Percentiles rank a stretch among this genome's conserved stretches.
These are phyloP conservation scores for Chrysotoxum bicinctum DNA, from an alignment of 2,888 invertebrate species.

Conservation along the genomic window DNA sequence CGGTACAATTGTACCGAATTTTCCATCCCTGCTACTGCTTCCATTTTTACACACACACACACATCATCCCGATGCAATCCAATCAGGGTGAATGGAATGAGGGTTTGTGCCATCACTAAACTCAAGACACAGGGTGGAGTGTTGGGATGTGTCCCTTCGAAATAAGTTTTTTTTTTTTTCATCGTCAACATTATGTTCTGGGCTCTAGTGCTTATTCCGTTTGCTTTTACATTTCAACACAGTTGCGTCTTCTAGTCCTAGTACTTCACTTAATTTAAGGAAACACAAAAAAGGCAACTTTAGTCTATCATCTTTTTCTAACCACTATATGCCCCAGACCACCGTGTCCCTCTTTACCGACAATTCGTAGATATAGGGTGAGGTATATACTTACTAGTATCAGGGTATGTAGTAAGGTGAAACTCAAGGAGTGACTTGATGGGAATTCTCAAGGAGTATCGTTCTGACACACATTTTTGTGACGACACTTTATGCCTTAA, in stretches of 20 bases:
- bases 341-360: background rate
- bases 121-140: background rate
- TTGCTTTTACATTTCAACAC: constrained; percentile 10
- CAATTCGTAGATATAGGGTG: background rate
- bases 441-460: constrained; percentile 53
- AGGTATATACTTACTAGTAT: background rate
- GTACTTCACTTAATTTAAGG: constrained; percentile 38
- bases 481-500: constrained; percentile 32
- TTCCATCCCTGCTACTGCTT: too few species aligned
- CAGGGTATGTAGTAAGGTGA: background rate
- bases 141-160: background rate
- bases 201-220: constrained; percentile 28
- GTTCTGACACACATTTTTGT: constrained; percentile 47
- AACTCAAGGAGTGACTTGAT: constrained; percentile 41
- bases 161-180: background rate
- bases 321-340: background rate
- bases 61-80: constrained; percentile 38
- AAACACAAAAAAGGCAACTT: constrained; percentile 28
- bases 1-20: too few species aligned
- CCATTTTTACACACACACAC: background rate
- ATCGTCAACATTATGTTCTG: background rate
- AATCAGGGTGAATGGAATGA: constrained; percentile 31
- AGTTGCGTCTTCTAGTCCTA: constrained; percentile 2
- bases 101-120: background rate
- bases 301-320: background rate